These are phyloP conservation scores for Callocephalon fimbriatum DNA, from an alignment of 2,113 vertebrate genomes.

Conservation along the genomic window DNA sequence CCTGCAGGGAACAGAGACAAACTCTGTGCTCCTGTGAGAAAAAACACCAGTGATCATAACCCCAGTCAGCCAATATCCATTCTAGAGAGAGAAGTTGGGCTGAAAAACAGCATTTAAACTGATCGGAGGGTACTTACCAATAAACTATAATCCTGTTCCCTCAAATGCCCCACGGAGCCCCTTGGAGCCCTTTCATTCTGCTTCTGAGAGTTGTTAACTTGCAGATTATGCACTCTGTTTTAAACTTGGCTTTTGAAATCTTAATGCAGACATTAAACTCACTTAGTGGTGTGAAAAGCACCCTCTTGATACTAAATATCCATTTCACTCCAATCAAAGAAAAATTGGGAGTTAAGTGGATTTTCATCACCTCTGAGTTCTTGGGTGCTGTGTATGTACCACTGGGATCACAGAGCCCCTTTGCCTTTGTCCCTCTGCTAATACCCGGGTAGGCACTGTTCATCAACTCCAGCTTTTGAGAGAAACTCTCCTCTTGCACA, in stretches of 20 bases:
- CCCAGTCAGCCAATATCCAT: neutral
- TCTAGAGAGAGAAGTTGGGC: neutral
- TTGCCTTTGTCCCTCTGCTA: neutral
- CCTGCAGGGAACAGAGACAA: neutral
- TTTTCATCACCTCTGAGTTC: neutral
- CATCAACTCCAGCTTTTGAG: neutral
- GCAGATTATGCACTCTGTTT: neutral
- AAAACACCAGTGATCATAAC: neutral
- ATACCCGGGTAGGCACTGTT: neutral
- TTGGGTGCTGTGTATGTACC: neutral
- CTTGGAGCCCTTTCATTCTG: neutral
- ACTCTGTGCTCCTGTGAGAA: neutral
- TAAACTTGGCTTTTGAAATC: neutral
- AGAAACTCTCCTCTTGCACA: neutral
- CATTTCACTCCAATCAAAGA: neutral
- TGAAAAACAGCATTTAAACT: neutral
- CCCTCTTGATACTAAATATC: neutral
- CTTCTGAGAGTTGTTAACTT: neutral
- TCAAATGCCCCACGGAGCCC: neutral
- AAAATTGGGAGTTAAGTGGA: neutral
- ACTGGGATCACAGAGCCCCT: neutral
- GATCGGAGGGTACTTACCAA: neutral
- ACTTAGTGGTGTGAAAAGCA: neutral
- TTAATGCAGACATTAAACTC: neutral
- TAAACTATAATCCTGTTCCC: rapidly evolving